Conservation (phyloP, 2,888 invertebrate genomes). For the Callyntrura sp. region DNA sequence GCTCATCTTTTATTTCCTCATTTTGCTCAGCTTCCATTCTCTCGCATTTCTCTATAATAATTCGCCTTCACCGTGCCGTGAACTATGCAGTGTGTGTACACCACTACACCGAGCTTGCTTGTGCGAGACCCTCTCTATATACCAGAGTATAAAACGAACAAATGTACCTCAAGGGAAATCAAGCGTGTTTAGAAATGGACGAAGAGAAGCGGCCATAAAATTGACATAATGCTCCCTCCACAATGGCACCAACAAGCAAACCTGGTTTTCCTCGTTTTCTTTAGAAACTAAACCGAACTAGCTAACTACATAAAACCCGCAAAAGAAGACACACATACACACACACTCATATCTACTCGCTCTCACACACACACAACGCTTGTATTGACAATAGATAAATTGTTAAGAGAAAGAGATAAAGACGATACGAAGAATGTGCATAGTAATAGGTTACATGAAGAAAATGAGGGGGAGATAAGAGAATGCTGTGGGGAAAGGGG, state of each 20-base stretch:
- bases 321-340: conserved; percentile 8
- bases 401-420: conserved; percentile 49
- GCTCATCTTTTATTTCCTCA: conserved; percentile 54
- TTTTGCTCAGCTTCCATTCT: conserved; percentile 17
- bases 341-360: conserved; percentile 21
- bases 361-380: not conserved
- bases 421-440: conserved; percentile 17
- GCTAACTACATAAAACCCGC: conserved; percentile 15
- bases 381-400: conserved; percentile 68
- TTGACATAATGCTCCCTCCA: conserved; percentile 81
- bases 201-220: conserved; percentile 80
- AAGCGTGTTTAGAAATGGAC: conserved; percentile 82
- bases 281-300: conserved; percentile 60
- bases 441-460: not conserved
- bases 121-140: conserved; percentile 46
- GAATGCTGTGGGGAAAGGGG: not conserved
- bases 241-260: conserved; percentile 60
- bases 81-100: not conserved
- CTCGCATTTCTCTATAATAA: not conserved
- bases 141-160: conserved; percentile 79
- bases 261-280: conserved; percentile 31
- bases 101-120: not conserved
- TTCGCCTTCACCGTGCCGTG: not conserved
- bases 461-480: conserved; percentile 1
- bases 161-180: conserved; percentile 81